phyloP scores from a whole-genome alignment of 2,888 invertebrate species.

The Hyles lineata region DNA sequence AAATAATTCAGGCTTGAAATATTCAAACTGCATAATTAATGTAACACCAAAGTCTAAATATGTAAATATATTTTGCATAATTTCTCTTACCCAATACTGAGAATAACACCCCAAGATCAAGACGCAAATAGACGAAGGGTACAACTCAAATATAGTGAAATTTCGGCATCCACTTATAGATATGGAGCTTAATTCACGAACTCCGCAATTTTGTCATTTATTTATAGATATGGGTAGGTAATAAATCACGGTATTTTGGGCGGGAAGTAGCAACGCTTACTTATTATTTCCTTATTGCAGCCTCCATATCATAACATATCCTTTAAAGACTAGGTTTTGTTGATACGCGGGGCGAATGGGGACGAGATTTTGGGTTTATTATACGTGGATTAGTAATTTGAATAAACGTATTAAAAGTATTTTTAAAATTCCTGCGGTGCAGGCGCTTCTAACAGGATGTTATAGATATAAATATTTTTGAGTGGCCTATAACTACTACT shows the following conservation, averaged over 20 bases:
- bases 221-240: neutral
- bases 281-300: neutral
- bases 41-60: too few relatives aligned
- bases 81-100: neutral
- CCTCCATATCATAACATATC: neutral
- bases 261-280: neutral
- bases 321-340: neutral
- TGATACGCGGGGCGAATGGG: neutral
- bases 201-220: neutral
- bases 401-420: too few relatives aligned
- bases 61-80: neutral
- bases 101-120: neutral
- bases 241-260: slow-evolving; percentile 16
- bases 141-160: neutral
- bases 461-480: too few relatives aligned
- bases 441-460: too few relatives aligned
- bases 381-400: neutral
- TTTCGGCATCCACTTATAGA: neutral
- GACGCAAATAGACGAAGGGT: neutral
- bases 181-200: neutral
- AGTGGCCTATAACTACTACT: too few relatives aligned
- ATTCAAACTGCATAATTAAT: too few relatives aligned
- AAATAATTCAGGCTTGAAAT: too few relatives aligned
- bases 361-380: neutral
- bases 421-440: too few relatives aligned